Evolutionary conservation across 1,140 invertebrate genomes (phyloP), one percentile per base, ranked within the genome.

Genomic region (Ips typographus): DNA sequence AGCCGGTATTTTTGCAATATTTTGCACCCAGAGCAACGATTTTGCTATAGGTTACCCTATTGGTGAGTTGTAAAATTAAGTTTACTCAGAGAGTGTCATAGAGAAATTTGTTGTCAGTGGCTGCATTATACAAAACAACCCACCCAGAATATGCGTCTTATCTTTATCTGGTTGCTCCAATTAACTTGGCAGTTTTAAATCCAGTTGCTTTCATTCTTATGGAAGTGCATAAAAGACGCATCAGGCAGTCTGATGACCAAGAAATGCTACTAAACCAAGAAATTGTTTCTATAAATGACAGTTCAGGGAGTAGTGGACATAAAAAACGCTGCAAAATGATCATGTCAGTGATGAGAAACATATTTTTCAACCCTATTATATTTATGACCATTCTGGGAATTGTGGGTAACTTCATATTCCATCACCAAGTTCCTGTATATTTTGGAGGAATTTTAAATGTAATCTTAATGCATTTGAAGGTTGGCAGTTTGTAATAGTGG

Each of bases 21-120:
- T 98, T 80, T 93, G 91, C 56, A 98, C 96, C 0, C 95, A 98
- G 79, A 96, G 94, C 78, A 99, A 99, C 87, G 96, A 99, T 82
- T 98, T 98, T 86, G 96, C 96, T 56, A 88, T 99, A 73, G 96
- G 96, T 68, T 97, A 93, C 83, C 96, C 96, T 2, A 96, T 98
- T 77, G 88, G 94, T 96, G 86, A 90, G 88, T 62, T 22, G 22
- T 22, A 22, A 22, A 22, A 47, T 5, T 8, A 55, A 55, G 53
- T 47, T 47, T 47, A n/a, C 5, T 5, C 7, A 56, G 8, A 37
- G 3, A 56, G 8, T 6, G 47, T 49, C 1, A 7, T 49, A 22
- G 22, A 49, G 22, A 49, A 56, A 8, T 37, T 51, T 36, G 52
- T 60, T 88, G 87, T 68, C 77, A 92, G 90, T 93, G 58, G 85